A percentile compares a stretch with the other conserved stretches of the same genome.
Evolutionary conservation across 2,888 invertebrate genomes (phyloP).

Genomic region (Ennomos quercinarius): DNA sequence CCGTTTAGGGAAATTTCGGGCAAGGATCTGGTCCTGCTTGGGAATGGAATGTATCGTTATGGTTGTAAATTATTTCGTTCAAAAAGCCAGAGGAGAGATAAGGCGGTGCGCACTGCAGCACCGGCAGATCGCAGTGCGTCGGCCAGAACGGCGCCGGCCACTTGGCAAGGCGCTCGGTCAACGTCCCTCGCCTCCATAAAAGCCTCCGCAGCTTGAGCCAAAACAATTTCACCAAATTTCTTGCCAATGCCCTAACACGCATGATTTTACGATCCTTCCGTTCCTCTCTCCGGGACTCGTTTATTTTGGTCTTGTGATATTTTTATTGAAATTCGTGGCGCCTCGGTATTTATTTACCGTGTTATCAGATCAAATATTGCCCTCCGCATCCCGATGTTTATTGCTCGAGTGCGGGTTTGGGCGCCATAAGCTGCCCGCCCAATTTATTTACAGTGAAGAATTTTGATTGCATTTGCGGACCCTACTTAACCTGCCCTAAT

Average conservation of each 20-base stretch:
- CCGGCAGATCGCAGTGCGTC: slow-evolving; percentile 75
- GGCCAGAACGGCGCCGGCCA: slow-evolving; percentile 79
- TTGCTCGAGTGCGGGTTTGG: slow-evolving; percentile 45
- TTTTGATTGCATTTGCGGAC: slow-evolving; percentile 36
- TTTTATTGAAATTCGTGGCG: slow-evolving; percentile 69
- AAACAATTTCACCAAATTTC: slow-evolving; percentile 83
- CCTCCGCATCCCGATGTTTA: slow-evolving; percentile 53
- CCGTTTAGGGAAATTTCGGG: slow-evolving; percentile 40
- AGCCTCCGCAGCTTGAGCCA: slow-evolving; percentile 77
- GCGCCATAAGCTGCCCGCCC: slow-evolving; percentile 44
- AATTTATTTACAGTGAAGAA: slow-evolving; percentile 42
- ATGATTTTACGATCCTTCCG: slow-evolving; percentile 77
- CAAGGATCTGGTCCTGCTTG: slow-evolving; percentile 64
- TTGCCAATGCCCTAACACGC: slow-evolving; percentile 78
- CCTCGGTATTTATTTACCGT: slow-evolving; percentile 63
- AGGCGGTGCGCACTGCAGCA: slow-evolving; percentile 80
- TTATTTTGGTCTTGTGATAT: slow-evolving; percentile 69
- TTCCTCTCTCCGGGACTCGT: slow-evolving; percentile 58
- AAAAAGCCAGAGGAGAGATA: slow-evolving; percentile 61
- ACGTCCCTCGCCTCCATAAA: slow-evolving; percentile 77
- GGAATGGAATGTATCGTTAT: slow-evolving; percentile 65
- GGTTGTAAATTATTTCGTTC: slow-evolving; percentile 69
- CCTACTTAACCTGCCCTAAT: slow-evolving; percentile 33
- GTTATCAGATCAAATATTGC: slow-evolving; percentile 67
- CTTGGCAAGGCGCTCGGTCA: slow-evolving; percentile 82